A percentile compares a stretch with the other conserved stretches of the same genome.
These are phyloP conservation scores for Pogonomyrmex barbatus DNA, from an alignment of 1,140 invertebrate species.

Conservation along the genomic window DNA sequence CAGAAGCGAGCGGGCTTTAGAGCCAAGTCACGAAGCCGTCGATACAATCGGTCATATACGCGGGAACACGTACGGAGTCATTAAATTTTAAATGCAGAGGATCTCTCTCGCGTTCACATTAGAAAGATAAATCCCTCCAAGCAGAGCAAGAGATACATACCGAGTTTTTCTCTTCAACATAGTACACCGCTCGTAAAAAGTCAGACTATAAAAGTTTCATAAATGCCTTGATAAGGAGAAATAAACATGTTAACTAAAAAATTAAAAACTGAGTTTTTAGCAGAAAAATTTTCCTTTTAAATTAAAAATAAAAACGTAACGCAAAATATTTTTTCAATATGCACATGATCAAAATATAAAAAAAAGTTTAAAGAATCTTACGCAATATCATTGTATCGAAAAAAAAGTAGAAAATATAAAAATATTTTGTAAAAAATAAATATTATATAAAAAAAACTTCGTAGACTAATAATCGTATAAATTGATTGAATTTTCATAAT, in stretches of 20 bases:
- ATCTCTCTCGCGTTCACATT: constrained; percentile 8
- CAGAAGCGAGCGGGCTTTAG: constrained; percentile 56
- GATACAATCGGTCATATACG: constrained; percentile 58
- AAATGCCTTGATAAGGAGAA: background rate
- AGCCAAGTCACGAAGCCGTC: constrained; percentile 56
- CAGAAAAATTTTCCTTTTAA: constrained; percentile 39
- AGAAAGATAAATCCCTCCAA: constrained; percentile 44
- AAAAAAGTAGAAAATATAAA: background rate
- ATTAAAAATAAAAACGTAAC: background rate
- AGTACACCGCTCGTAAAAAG: background rate
- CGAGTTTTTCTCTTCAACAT: constrained; percentile 10
- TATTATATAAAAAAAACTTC: background rate
- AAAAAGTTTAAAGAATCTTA: background rate
- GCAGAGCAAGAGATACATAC: background rate
- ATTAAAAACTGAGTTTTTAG: constrained; percentile 25
- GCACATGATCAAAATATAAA: background rate
- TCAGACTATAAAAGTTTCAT: constrained; percentile 23
- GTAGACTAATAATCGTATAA: background rate
- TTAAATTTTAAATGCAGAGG: constrained; percentile 57
- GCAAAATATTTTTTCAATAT: background rate
- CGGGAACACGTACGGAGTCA: constrained; percentile 42
- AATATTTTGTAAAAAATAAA: background rate
- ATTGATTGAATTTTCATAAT: background rate
- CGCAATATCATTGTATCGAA: too few species aligned
- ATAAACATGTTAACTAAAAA: constrained; percentile 8